Base-by-base conservation (phyloP, 2,113 vertebrate genomes). In the Todiramphus saurophagus region DNA sequence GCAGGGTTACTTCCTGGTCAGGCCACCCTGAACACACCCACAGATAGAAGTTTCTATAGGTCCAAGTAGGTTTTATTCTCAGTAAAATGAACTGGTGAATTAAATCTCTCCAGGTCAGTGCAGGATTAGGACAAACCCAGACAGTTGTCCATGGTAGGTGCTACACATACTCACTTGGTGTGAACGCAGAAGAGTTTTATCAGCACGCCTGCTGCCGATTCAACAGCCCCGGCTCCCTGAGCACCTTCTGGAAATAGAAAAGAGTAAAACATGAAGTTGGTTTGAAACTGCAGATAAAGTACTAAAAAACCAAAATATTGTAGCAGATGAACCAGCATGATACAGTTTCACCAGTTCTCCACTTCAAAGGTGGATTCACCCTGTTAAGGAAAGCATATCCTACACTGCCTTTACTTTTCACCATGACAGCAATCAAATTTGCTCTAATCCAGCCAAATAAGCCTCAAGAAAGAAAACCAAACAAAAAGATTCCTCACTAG, bases 111-210 rank as follows among this genome's bases (percentile, higher is more conserved):
- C 4, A 83, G 56, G 31, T 55, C n/a, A 31, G 46, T 5, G 43
- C 10, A 43, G 59, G 41, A 50, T 28, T 33, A 78, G 55, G 89
- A 41, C 6, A 20, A 60, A 11, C 3, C 20, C 2, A 63, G 41
- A 20, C 33, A 90, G 33, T n/a, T 74, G 68, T 19, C 74, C 31
- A 1, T 2, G n/a, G 44, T 9, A 48, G 46, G 28, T 44, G 62
- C 76, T 33, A 23, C 6, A 5, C 39, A 56, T 68, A 98, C 99
- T 98, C 95, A 99, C 99, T 99, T 99, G 63, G 99, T 99, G 96
- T 99, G 99, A 58, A 99, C 99, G 93, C 99, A 99, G 97, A 99
- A 99, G 68, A 99, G 99, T 93, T 99, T 99, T 96, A 99, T 99
- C 91, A 99, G 99, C 80, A 99, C 99, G 8, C 99, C 99, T 1